Evolutionary conservation across 2,888 invertebrate genomes (phyloP).

Genomic region (Hydraecia micacea): DNA sequence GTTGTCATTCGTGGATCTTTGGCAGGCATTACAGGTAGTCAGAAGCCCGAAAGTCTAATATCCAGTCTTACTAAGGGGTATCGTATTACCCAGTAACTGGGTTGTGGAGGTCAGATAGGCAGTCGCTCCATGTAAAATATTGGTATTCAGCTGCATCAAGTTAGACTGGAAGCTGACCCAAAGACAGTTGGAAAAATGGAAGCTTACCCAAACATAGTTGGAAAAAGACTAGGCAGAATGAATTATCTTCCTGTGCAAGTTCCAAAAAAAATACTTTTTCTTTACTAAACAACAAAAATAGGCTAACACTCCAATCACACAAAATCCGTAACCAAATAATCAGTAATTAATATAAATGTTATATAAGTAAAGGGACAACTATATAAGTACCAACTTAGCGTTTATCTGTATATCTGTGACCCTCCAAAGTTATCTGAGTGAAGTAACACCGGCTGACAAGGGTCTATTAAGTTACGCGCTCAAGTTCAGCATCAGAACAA

Average conservation of each 20-base stretch:
- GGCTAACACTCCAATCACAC: conserved; percentile 24
- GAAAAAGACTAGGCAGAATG: too few species aligned
- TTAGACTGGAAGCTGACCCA: neutral
- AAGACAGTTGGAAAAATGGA: neutral
- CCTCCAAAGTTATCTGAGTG: conserved; percentile 63
- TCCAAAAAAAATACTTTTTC: neutral
- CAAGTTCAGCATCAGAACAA: conserved; percentile 60
- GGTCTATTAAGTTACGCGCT: conserved; percentile 65
- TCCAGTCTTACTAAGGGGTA: too few species aligned
- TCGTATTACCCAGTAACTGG: too few species aligned
- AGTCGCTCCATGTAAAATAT: neutral
- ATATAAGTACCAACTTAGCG: conserved; percentile 49
- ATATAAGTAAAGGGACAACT: conserved; percentile 42
- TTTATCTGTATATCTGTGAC: conserved; percentile 59
- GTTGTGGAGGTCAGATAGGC: too few species aligned
- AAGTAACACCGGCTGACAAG: conserved; percentile 65
- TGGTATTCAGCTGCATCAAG: neutral
- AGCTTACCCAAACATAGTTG: neutral
- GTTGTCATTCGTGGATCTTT: neutral
- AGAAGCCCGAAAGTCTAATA: too few species aligned
- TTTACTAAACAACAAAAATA: neutral
- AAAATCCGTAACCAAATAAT: conserved; percentile 18
- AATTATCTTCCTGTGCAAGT: neutral
- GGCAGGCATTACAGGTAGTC: neutral
- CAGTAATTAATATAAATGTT: conserved; percentile 58